phyloP scores from a whole-genome alignment of 2,797 vertebrate species.

The Clarias fuscus region DNA sequence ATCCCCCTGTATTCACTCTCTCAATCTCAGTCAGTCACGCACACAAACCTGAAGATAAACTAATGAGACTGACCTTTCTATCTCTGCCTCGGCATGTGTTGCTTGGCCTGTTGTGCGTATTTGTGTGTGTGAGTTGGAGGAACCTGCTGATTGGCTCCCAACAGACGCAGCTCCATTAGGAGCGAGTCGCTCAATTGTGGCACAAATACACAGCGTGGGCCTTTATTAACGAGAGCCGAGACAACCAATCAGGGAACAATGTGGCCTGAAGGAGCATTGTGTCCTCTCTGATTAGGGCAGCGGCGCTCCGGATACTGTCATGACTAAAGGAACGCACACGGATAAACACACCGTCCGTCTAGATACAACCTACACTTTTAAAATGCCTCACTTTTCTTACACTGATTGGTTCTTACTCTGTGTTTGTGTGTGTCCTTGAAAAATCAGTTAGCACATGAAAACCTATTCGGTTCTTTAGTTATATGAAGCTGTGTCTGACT shows the following conservation, averaged over 20 bases:
- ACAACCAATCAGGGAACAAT: constrained; percentile 48
- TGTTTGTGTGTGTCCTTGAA: not conserved
- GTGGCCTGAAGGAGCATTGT: constrained; percentile 15
- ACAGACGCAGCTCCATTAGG: constrained; percentile 45
- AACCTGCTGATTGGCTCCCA: constrained; percentile 73
- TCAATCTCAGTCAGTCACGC: constrained; percentile 48
- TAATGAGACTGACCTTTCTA: constrained; percentile 81
- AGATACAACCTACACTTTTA: not conserved
- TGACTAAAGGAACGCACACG: not conserved
- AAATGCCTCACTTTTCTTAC: not conserved
- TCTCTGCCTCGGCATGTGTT: constrained; percentile 62
- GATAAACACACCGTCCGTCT: not conserved
- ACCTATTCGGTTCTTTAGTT: not conserved
- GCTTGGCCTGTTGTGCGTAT: constrained; percentile 44
- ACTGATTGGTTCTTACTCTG: not conserved
- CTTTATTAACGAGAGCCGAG: constrained; percentile 50
- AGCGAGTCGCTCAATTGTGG: constrained; percentile 29
- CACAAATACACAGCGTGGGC: constrained; percentile 37
- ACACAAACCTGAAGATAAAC: constrained; percentile 58
- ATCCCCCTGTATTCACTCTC: constrained; percentile 59
- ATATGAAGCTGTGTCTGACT: not conserved
- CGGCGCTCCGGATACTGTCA: constrained; percentile 8
- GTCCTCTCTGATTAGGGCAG: constrained; percentile 38
- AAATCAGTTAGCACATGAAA: not conserved
- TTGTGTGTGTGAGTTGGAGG: constrained; percentile 61